These are phyloP conservation scores for Phalacrocorax pelagicus DNA, from an alignment of 2,113 vertebrate genomes.

Conservation along the genomic window DNA sequence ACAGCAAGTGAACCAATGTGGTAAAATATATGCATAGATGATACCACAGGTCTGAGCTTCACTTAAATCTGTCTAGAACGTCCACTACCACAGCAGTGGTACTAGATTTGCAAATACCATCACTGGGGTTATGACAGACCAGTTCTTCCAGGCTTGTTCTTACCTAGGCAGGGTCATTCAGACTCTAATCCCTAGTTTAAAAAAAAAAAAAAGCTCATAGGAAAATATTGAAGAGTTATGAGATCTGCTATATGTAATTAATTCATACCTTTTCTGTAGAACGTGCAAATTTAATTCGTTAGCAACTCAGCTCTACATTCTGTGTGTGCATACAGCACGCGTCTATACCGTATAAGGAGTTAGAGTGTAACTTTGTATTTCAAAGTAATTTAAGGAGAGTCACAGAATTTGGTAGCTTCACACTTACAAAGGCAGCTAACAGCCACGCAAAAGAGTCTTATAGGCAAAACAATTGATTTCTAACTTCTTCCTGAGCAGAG, in stretches of 20 bases:
- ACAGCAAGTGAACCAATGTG: not conserved
- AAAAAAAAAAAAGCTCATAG: not conserved
- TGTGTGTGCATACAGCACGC: not conserved
- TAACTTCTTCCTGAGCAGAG: constrained; percentile 7
- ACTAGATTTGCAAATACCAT: not conserved
- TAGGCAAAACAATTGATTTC: constrained; percentile 54
- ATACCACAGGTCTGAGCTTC: not conserved
- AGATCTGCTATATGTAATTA: not conserved
- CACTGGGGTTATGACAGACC: fast-evolving
- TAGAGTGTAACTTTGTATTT: not conserved
- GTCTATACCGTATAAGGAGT: not conserved
- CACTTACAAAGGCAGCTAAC: not conserved
- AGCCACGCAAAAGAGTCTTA: not conserved
- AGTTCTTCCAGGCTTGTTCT: not conserved
- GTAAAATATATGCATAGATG: not conserved
- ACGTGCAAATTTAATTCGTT: not conserved
- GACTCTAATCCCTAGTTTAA: not conserved
- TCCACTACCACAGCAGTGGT: not conserved
- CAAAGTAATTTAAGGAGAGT: not conserved
- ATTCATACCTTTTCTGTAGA: not conserved
- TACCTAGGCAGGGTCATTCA: not conserved
- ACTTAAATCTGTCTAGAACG: not conserved
- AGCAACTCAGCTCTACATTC: not conserved
- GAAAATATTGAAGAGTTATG: not conserved
- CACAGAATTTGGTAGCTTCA: constrained; percentile 10